These are phyloP conservation scores for Cynaeus angustus DNA, from an alignment of 2,888 invertebrate species.

Conservation along the genomic window DNA sequence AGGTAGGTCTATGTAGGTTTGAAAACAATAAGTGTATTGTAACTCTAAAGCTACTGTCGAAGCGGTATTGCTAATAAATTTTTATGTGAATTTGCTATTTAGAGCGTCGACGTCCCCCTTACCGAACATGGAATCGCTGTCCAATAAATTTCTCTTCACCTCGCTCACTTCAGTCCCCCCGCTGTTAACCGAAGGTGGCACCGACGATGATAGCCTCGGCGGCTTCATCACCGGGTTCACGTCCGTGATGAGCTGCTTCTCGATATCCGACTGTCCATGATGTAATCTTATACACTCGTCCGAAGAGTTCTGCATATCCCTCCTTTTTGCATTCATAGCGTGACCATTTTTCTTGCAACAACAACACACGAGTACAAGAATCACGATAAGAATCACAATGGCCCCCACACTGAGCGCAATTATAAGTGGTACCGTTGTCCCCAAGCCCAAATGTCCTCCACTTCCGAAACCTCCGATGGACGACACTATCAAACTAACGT, in stretches of 20 bases:
- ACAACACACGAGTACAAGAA: constrained; percentile 70
- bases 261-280: constrained; percentile 87
- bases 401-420: constrained; percentile 72
- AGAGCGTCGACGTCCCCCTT: constrained; percentile 48
- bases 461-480: constrained; percentile 48
- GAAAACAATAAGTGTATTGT: too few relatives aligned
- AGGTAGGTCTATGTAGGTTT: too few relatives aligned
- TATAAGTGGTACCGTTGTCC: constrained; percentile 71
- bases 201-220: constrained; percentile 81
- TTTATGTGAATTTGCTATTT: too few relatives aligned
- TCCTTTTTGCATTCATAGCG: constrained; percentile 60
- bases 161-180: constrained; percentile 89
- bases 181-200: constrained; percentile 81
- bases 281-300: constrained; percentile 79
- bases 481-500: constrained; percentile 77
- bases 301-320: constrained; percentile 62
- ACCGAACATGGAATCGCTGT: constrained; percentile 83
- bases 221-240: constrained; percentile 91
- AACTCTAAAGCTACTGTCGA: too few relatives aligned
- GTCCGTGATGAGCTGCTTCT: constrained; percentile 87
- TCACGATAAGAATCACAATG: constrained; percentile 71
- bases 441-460: constrained; percentile 53
- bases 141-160: constrained; percentile 85
- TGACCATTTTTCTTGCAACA: constrained; percentile 65
- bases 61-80: too few relatives aligned